Evolutionary conservation across 2,888 invertebrate species (phyloP), one percentile per base, ranked within the genome.

Genomic region (Lithophane socia): DNA sequence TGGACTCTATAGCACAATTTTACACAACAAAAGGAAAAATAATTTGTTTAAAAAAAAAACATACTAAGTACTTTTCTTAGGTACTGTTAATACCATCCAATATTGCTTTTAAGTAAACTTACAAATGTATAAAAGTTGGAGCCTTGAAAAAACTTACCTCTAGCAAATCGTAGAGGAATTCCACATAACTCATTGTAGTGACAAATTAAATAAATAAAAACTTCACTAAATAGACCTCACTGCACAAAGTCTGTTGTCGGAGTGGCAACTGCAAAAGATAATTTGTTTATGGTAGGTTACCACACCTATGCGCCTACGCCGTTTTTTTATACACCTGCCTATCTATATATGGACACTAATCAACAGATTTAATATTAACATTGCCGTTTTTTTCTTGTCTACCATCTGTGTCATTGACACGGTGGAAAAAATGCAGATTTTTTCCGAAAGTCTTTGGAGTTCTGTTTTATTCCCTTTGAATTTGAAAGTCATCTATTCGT

Each of bases 241-340:
- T 85, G 90, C 90, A 88, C 92, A 91, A 90, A 80, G 90, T 69
- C 89, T 88, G 83, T 87, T 84, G 91, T 88, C 86, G 90, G 91
- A 94, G 93, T 94, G 94, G 91, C 92, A 90, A 91, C 88, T 89
- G 90, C 86, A 86, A 92, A 92, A 92, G 92, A 92, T 91, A 90
- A 87, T 89, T 90, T 91, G 89, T 90, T 90, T 91, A 92, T 91
- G 89, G 88, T 90, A 90, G 91, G 92, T 91, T 91, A 89, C 94
- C 95, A 92, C 95, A 93, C 95, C 95, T 92, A 85, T 85, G 90
- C 94, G 91, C 96, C 96, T 93, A 96, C 96, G 91, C 93, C 44
- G 68, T 79, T 86, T 87, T 87, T 86, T 81, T 87, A 79, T 81
- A 88, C 89, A 93, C 94, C 93, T 92, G 92, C 86, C 90, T 90